Base-by-base conservation (phyloP, 2,113 vertebrate genomes). In the Clarias macrocephalus region DNA sequence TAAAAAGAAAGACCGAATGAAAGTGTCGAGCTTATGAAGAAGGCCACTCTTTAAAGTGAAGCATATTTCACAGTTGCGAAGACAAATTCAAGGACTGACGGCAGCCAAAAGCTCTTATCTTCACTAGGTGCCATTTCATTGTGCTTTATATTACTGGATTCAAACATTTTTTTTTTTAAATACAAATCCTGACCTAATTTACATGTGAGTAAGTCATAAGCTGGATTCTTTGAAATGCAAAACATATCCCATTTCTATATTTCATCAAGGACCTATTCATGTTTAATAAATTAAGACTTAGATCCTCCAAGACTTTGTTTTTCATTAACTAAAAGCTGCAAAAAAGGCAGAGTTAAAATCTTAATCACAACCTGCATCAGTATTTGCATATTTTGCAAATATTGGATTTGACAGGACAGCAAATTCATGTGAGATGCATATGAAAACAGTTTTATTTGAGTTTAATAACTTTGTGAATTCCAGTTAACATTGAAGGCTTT, bases 281-380 rank as follows among this genome's bases (percentile, higher is more conserved):
- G 96, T 97, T 97, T 97, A 97, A 97, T 97, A 97, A 97, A 97
- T 97, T 97, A 97, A 96, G 96, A 96, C 95, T 97, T 96, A 96
- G 96, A 97, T 97, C 96, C 96, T 97, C 95, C 95, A 97, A 97
- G 96, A 97, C 96, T 97, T 97, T 97, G 96, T 97, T 97, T 97
- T 97, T 96, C 95, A 96, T 97, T 96, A 96, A 95, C 95, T 96
- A 97, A 96, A 97, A 97, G 96, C 96, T 60, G 57, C 95, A 70
- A 96, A 96, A 97, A 96, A 95, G 95, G 96, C 96, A 96, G 95
- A 96, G 96, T 97, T 97, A 96, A 97, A 97, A 97, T 96, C 96
- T 96, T 96, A 97, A 97, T 97, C 96, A 96, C 96, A 97, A 97
- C 96, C 96, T 97, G 96, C 96, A 95, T 96, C 95, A 93, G 92